phyloP scores from a whole-genome alignment of 1,140 invertebrate genomes.

The Euura saliciscinereae region DNA sequence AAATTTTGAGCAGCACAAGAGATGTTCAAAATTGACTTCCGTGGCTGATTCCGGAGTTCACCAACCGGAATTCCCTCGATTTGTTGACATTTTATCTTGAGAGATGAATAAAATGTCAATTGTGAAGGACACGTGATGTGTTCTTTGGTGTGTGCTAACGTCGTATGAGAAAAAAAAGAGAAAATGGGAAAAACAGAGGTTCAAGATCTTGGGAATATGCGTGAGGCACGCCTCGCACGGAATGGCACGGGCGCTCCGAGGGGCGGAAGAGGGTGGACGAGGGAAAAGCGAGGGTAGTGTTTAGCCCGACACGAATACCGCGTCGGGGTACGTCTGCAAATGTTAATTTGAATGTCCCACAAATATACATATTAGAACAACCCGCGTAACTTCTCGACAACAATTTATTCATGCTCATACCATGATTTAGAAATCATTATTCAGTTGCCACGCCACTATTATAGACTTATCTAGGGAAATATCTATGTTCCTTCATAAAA shows the following conservation, averaged over 20 bases:
- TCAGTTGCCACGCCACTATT: too few species aligned
- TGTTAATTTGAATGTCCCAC: slow-evolving; percentile 3
- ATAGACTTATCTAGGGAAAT: too few species aligned
- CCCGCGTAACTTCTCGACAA: not conserved
- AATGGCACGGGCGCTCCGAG: not conserved
- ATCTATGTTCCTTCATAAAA: too few species aligned
- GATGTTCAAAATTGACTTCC: too few species aligned
- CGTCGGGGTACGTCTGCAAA: slow-evolving; percentile 1
- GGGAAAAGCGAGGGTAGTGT: slow-evolving; percentile 3
- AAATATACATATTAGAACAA: slow-evolving; percentile 1
- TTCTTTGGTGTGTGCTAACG: not conserved
- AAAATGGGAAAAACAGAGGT: not conserved
- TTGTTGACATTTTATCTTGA: too few species aligned
- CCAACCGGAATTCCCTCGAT: too few species aligned
- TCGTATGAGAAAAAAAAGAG: not conserved
- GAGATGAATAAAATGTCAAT: too few species aligned
- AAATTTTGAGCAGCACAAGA: too few species aligned
- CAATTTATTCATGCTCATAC: not conserved
- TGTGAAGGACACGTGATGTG: too few species aligned
- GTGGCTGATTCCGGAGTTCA: too few species aligned
- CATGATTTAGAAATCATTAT: too few species aligned
- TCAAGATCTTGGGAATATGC: not conserved
- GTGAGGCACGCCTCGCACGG: not conserved
- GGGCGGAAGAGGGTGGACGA: not conserved
- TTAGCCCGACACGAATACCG: not conserved